Percentiles rank a stretch among this genome's conserved stretches.
Conservation (phyloP, 2,797 vertebrate species). For the Geotrypetes seraphini region DNA sequence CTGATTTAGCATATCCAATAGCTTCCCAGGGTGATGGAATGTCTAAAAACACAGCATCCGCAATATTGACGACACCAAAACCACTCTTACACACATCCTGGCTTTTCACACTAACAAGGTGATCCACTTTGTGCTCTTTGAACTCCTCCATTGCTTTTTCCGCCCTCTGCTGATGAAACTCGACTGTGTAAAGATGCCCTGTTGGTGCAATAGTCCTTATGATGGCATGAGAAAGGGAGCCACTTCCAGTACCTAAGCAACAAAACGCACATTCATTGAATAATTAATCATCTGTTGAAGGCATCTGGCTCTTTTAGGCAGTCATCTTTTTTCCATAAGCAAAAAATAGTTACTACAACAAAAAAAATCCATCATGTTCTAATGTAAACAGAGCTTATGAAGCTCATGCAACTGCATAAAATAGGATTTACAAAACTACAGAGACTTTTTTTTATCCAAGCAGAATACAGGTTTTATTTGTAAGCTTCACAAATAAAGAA, state of each 20-base stretch:
- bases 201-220: slow-evolving; percentile 85
- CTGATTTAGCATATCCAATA: slow-evolving; percentile 74
- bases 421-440: too few relatives aligned
- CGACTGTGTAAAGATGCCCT: slow-evolving; percentile 88
- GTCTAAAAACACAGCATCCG: slow-evolving; percentile 89
- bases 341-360: too few relatives aligned
- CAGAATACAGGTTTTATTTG: too few relatives aligned
- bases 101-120: slow-evolving; percentile 84
- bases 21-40: slow-evolving; percentile 96
- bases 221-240: slow-evolving; percentile 89
- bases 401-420: too few relatives aligned
- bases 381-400: too few relatives aligned
- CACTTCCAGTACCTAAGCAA: slow-evolving; percentile 84
- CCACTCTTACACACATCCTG: slow-evolving; percentile 90
- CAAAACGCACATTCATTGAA: too few relatives aligned
- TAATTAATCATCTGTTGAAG: too few relatives aligned
- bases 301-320: too few relatives aligned
- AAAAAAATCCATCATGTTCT: too few relatives aligned
- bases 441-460: too few relatives aligned
- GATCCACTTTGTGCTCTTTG: slow-evolving; percentile 72
- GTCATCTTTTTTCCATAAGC: too few relatives aligned
- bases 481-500: too few relatives aligned
- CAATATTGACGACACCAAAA: slow-evolving; percentile 73
- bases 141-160: slow-evolving; percentile 84
- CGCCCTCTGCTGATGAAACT: slow-evolving; percentile 90